Percentiles rank a stretch among this genome's conserved stretches.
These are phyloP conservation scores for Conopomorpha cramerella DNA, from an alignment of 1,140 invertebrate genomes.

Conservation along the genomic window DNA sequence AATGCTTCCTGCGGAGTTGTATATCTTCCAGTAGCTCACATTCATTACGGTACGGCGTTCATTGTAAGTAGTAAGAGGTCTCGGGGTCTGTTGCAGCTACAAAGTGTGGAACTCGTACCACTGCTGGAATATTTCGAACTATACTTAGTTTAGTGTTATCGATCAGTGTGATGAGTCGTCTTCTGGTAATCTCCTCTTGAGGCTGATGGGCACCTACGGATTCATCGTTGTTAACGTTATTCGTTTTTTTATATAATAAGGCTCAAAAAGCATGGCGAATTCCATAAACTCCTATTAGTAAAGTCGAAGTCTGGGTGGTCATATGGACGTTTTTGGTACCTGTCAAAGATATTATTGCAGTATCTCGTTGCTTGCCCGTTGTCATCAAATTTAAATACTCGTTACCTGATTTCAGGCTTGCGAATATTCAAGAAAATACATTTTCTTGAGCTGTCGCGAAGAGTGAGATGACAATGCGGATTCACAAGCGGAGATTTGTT, in stretches of 20 bases:
- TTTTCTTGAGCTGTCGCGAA: conserved; percentile 20
- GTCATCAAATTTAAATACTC: conserved; percentile 22
- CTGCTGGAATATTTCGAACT: conserved; percentile 16
- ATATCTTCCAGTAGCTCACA: conserved; percentile 14
- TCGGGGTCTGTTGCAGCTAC: conserved; percentile 21
- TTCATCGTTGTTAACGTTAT: conserved; percentile 12
- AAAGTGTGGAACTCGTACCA: conserved; percentile 26
- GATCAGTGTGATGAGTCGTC: conserved; percentile 12
- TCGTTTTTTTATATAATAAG: conserved; percentile 7
- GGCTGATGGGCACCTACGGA: conserved; percentile 10
- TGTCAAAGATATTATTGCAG: conserved; percentile 27
- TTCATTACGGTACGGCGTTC: conserved; percentile 23
- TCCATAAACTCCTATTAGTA: conserved; percentile 22
- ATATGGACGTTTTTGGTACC: conserved; percentile 23
- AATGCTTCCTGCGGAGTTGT: conserved; percentile 11
- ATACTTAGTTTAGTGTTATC: conserved; percentile 16
- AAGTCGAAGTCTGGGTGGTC: conserved; percentile 20
- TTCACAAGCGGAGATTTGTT: conserved; percentile 26
- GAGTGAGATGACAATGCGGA: conserved; percentile 25
- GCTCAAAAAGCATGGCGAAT: conserved; percentile 29
- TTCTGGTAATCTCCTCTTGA: conserved; percentile 6
- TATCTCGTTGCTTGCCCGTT: conserved; percentile 14
- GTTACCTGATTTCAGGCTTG: conserved; percentile 28
- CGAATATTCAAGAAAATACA: conserved; percentile 25
- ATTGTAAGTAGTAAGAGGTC: conserved; percentile 25